Base-by-base conservation (phyloP, 2,888 invertebrate species). In the Athrips mouffetella region DNA sequence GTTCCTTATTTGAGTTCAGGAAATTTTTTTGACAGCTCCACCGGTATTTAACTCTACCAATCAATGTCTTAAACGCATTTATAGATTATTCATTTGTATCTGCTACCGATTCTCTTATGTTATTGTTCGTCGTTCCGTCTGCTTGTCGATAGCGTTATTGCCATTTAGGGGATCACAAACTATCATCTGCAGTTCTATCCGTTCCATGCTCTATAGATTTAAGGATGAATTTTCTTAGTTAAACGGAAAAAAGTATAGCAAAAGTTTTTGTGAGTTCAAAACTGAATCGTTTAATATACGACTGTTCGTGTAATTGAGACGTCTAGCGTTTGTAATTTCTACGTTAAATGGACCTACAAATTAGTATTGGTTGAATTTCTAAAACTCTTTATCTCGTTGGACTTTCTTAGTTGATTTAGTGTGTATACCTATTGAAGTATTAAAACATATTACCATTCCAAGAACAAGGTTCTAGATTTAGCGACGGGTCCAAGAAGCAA, bases 81-180 rank as follows among this genome's bases (percentile, higher is more conserved):
- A 86, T 82, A 85, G 87, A 84, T 85, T 80, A 84, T 84, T 86
- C 86, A 87, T 87, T 85, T 86, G 78, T 86, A 77, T 85, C 75
- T 78, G 62, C 61, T 78, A 81, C 85, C 82, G 86, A 86, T 80
- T 78, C 82, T 67, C 80, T 80, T 83, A 83, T 84, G 80, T 83
- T 82, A 85, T 80, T 84, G 80, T 85, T 67, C 64, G 68, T 73
- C 70, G 70, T 76, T 73, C 64, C 59, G 74, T 79, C 78, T 75
- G 67, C 71, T 75, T 56, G 66, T n/a, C 67, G 71, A 73, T 76
- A 71, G 73, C 64, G 76, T 81, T 82, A 85, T 85, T 82, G 82
- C 69, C 67, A 71, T 70, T 73, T 70, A 70, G 59, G 53, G 60
- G 65, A 65, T 72, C 60, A 64, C 69, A 65, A 70, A 67, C 49